A percentile compares a stretch with the other conserved stretches of the same genome.
Evolutionary conservation across 2,888 invertebrate species (phyloP).

Genomic region (Linhomoeus sp.): DNA sequence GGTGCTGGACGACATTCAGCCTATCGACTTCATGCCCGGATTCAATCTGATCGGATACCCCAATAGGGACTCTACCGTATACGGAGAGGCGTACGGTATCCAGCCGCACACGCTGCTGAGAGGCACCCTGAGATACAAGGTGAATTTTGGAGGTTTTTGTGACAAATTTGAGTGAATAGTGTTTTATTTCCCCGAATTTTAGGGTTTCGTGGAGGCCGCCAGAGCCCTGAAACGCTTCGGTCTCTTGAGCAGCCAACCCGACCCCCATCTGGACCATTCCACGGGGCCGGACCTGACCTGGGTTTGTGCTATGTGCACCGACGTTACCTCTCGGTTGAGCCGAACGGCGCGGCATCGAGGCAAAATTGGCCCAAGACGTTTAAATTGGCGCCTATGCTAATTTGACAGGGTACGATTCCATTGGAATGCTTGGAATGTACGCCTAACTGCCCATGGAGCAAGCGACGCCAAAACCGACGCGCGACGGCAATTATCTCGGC

Average conservation of each 20-base stretch:
- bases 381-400: too few relatives aligned
- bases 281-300: constrained; percentile 81
- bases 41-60: constrained; percentile 90
- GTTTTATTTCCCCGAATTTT: constrained; percentile 1
- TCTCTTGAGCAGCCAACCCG: constrained; percentile 59
- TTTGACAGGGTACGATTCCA: too few relatives aligned
- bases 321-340: too few relatives aligned
- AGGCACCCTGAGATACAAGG: constrained; percentile 64
- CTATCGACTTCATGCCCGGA: constrained; percentile 76
- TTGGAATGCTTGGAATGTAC: too few relatives aligned
- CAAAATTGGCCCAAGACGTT: too few relatives aligned
- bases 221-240: constrained; percentile 68
- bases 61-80: constrained; percentile 79
- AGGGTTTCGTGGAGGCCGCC: constrained; percentile 68
- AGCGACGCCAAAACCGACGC: too few relatives aligned
- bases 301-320: too few relatives aligned
- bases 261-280: constrained; percentile 72
- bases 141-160: background rate
- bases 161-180: background rate
- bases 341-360: too few relatives aligned
- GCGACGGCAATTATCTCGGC: too few relatives aligned
- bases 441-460: too few relatives aligned
- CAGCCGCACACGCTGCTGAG: constrained; percentile 60
- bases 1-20: constrained; percentile 57
- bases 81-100: constrained; percentile 67